Evolutionary conservation across 2,113 vertebrate genomes (phyloP).

Genomic region (Forbesichthys agassizii): DNA sequence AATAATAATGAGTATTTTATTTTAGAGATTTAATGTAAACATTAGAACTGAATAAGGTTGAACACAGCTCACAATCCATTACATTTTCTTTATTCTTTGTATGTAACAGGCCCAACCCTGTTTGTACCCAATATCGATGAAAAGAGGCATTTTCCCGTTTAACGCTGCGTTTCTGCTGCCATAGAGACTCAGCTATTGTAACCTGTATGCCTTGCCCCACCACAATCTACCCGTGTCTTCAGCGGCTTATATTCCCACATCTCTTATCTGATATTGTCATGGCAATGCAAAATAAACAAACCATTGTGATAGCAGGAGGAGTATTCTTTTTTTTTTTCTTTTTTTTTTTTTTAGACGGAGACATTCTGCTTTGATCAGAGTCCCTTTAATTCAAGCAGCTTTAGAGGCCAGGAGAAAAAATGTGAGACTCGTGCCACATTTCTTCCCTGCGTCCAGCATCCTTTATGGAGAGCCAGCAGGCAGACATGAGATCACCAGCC

Average conservation of each 20-base stretch:
- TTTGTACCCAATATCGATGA: conserved; percentile 56
- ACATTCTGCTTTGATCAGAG: conserved; percentile 65
- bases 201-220: conserved; percentile 60
- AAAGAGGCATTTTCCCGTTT: conserved; percentile 62
- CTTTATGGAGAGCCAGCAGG: background rate
- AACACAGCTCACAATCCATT: background rate
- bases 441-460: background rate
- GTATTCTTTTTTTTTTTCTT: conserved; percentile 28
- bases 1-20: too few species aligned
- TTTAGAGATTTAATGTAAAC: too few species aligned
- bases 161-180: conserved; percentile 48
- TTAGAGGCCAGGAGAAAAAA: conserved; percentile 36
- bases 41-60: background rate
- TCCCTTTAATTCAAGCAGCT: conserved; percentile 65
- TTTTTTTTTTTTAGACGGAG: conserved; percentile 51
- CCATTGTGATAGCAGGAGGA: conserved; percentile 41
- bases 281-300: conserved; percentile 70
- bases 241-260: conserved; percentile 66
- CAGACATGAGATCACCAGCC: too few species aligned
- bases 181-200: conserved; percentile 59
- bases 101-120: background rate
- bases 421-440: conserved; percentile 13
- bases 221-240: conserved; percentile 50
- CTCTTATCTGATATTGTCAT: conserved; percentile 73
- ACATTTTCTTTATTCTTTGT: background rate